Evolutionary conservation across 2,113 vertebrate species (phyloP), one percentile per base, ranked within the genome.

Genomic region (Pteropus alecto): DNA sequence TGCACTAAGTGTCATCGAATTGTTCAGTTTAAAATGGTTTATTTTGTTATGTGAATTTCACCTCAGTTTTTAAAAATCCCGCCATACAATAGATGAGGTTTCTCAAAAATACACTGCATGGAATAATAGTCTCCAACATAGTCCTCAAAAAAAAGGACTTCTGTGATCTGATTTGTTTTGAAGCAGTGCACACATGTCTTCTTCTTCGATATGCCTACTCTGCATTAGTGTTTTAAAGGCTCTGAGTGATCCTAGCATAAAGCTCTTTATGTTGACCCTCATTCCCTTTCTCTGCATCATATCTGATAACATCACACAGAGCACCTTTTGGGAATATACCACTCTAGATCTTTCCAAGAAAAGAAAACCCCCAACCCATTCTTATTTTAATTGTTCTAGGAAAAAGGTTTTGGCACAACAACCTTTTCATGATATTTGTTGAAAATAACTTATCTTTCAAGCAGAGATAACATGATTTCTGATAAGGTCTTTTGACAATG

Each of bases 381-480:
- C 48, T 92, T 63, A 87, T 85, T 94, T 88, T 51, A 61, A 88
- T 24, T 74, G 9, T 74, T 84, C 41, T 61, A 74, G 43, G 60
- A 63, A 58, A 89, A 92, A 3, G 2, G 3, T 60, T 90, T 79
- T 70, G 16, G 56, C 28, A 38, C 14, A 48, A 14, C 54, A 67
- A 77, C 0, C 16, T 93, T 77, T 46, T 84, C 6, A 86, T 4
- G 2, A 35, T 90, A 78, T 92, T 61, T 83, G 48, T 60, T 74
- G 48, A 92, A 90, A 93, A 83, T 60, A 82, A 93, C 7, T 60
- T 91, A 90, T 46, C 14, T 24, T 96, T 94, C 41, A 56, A 70
- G 38, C 1, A 51, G 28, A 95, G 85, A 85, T 65, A 54, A 35
- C 35, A 22, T 46, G 43, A 71, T 94, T 79, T 96, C 68, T 84